Conservation (phyloP, 2,113 vertebrate species). For the Recurvirostra avosetta region DNA sequence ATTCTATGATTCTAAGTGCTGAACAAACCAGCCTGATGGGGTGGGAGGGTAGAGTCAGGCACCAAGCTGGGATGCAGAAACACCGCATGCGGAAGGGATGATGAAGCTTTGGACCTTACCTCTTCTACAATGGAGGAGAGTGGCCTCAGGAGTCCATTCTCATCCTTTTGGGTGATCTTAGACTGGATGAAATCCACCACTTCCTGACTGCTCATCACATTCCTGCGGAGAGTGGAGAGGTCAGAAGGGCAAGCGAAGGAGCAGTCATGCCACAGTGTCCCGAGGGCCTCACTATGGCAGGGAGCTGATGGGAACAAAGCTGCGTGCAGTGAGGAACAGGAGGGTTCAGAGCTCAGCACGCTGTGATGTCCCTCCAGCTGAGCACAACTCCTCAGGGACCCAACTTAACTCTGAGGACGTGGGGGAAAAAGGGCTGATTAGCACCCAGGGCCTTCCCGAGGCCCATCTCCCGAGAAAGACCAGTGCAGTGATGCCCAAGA, state of each 20-base stretch:
- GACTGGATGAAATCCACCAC: conserved; percentile 96
- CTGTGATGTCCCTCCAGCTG: not conserved
- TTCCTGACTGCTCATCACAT: conserved; percentile 98
- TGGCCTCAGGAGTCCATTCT: conserved; percentile 77
- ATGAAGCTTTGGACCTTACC: conserved; percentile 67
- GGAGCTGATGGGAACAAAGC: not conserved
- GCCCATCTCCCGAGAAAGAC: not conserved
- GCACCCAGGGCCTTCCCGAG: not conserved
- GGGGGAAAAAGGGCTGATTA: not conserved
- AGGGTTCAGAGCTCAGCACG: not conserved
- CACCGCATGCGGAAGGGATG: fast-evolving
- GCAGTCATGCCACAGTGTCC: not conserved
- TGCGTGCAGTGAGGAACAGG: fast-evolving
- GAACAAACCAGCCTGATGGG: not conserved
- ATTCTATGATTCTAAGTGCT: not conserved
- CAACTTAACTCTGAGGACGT: not conserved
- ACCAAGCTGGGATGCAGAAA: not conserved
- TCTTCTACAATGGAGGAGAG: conserved; percentile 93
- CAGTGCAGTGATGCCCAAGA: not conserved
- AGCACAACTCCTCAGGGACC: not conserved
- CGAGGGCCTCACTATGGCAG: too few relatives aligned
- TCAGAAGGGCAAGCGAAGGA: not conserved
- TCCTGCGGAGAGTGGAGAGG: conserved; percentile 74
- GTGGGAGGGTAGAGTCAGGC: not conserved
- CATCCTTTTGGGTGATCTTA: conserved; percentile 84